Base-by-base conservation (phyloP, 2,113 vertebrate species). In the Platysteira castanea region DNA sequence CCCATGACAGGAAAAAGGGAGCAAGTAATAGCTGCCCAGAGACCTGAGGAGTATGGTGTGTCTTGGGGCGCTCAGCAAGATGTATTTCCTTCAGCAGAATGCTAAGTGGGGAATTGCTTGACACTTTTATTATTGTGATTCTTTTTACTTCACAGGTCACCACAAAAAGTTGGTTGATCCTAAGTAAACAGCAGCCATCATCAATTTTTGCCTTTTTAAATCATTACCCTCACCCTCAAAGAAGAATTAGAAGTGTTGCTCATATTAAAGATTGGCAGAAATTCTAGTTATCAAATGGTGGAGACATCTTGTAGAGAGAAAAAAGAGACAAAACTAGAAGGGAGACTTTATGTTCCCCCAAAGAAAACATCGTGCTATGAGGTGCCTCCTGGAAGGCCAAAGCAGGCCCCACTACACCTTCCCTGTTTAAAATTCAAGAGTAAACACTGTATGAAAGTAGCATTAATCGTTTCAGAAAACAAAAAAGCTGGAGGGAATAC, bases 391-490 rank as follows among this genome's bases (percentile, higher is more conserved):
- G 39, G 59, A 86, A 81, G 46, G 49, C 52, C 70, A 87, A 54
- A 3, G 2, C 28, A 64, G 15, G 13, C 33, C 46, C 68, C 26
- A 44, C 52, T 60, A 49, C 3, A 5, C 42, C 56, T 84, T 35
- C 64, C 22, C 64, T 53, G n/a, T 64, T 89, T 85, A 79, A 92
- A 96, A 95, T 82, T 75, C 61, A 91, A 49, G 41, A 64, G n/a
- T 61, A 75, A 95, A 82, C 37, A 73, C 35, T 10, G 10, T 24
- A 44, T 41, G 56, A 78, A 77, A 91, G 67, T 4, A 91, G 33
- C 77, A 96, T 65, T 82, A 79, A 73, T 87, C 23, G 87, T 26
- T 83, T 57, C 74, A 85, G 81, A 57, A 65, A 69, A 53, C 31
- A 46, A 83, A 94, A 94, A 89, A 91, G 44, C 78, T 85, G 67